Evolutionary conservation across 2,888 invertebrate species (phyloP), one percentile per base, ranked within the genome.

Genomic region (Deilephila elpenor): DNA sequence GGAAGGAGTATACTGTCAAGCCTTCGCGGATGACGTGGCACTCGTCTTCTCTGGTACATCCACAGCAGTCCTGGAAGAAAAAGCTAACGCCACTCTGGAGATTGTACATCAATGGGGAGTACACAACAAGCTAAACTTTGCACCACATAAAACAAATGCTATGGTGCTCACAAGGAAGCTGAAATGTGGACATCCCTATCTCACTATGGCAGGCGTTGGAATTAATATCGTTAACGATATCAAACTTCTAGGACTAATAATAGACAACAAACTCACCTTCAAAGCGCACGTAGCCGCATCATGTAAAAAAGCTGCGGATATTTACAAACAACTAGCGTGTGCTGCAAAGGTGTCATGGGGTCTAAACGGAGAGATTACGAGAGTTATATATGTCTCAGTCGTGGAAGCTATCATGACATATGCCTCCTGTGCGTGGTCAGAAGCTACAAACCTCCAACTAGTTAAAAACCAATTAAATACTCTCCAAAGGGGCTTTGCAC

Each of bases 371-470:
- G 44, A 44, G 11, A 44, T 44, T 11, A 44, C 44, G 44, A 44
- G 44, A 44, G 44, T 44, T 11, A 44, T 44, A 44, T 44, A 44
- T 11, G 11, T 44, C 44, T 44, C 44, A 44, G 44, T 44, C 0
- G 44, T 44, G 44, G 44, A 78, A 75, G 74, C 74, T 72, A 75
- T 70, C 74, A 75, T 74, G 76, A 75, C 75, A 74, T 75, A 75
- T 75, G 73, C 77, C 74, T 74, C 74, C 74, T 53, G n/a, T 53
- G 20, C 25, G 3, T 53, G 20, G 19, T 20, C 74, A 73, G 72
- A 76, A 73, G 74, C 71, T 76, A 76, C 76, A 76, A 75, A 76
- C 75, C 74, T 74, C 73, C 77, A 44, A 11, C 44, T 44, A 44
- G 11, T 25, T 1, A 20, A n/a, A 37, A 71, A 34, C 29, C 60